Percentiles rank a stretch among this genome's conserved stretches.
These are phyloP conservation scores for Lymantria monacha DNA, from an alignment of 2,888 invertebrate species.

Conservation along the genomic window DNA sequence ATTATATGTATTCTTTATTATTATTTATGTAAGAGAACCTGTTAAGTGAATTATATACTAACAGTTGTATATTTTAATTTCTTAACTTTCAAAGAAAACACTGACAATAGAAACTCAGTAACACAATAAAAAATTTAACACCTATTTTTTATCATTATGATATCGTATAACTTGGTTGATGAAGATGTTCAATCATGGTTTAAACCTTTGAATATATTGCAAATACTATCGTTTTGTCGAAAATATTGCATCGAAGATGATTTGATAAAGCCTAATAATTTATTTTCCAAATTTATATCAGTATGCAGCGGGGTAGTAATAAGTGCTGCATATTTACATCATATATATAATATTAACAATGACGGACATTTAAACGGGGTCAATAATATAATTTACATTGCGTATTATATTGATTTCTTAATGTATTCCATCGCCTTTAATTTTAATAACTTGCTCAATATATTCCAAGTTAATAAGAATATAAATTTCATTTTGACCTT, in stretches of 20 bases:
- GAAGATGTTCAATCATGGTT: slow-evolving; percentile 20
- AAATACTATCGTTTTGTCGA: slow-evolving; percentile 8
- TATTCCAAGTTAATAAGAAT: slow-evolving; percentile 1
- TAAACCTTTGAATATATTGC: slow-evolving; percentile 15
- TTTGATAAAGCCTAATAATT: slow-evolving; percentile 14
- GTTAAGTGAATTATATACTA: no score
- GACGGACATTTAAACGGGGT: no score
- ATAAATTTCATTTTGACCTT: slow-evolving; percentile 8
- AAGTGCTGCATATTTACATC: not conserved
- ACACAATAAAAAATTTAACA: no score
- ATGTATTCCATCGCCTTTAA: not conserved
- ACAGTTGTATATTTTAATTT: no score
- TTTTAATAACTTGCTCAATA: slow-evolving; percentile 3
- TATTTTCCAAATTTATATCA: not conserved
- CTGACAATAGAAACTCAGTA: no score
- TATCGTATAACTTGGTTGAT: slow-evolving; percentile 11
- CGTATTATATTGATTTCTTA: not conserved
- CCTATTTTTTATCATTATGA: no score
- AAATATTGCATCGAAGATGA: slow-evolving; percentile 22
- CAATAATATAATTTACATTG: not conserved
- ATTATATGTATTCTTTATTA: no score
- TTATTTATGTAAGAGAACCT: no score
- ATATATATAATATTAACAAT: not conserved
- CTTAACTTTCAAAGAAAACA: no score
- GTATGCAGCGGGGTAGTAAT: not conserved